Percentiles rank a stretch among this genome's conserved stretches.
Conservation (phyloP, 2,113 vertebrate species). For the Suricata suricatta region DNA sequence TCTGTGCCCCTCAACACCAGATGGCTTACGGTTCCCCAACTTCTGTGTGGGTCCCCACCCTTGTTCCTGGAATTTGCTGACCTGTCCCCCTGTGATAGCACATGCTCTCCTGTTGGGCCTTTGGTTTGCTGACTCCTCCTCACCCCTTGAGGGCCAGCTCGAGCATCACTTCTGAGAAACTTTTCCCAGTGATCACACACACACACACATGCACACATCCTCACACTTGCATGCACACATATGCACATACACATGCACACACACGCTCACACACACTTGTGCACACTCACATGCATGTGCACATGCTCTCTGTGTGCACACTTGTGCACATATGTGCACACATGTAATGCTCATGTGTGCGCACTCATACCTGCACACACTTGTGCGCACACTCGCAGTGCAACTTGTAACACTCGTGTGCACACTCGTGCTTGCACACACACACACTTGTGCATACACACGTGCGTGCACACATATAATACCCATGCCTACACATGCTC, state of each 20-base stretch:
- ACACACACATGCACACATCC: fast-evolving
- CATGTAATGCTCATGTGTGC: no score
- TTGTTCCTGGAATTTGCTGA: not conserved
- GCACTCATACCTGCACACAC: no score
- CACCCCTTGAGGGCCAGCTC: not conserved
- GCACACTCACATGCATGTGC: not conserved
- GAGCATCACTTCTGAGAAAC: not conserved
- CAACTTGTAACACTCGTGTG: no score
- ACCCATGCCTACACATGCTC: no score
- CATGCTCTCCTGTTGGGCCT: not conserved
- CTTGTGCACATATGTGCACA: no score
- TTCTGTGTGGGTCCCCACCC: not conserved
- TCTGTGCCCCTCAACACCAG: not conserved
- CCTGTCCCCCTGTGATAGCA: not conserved
- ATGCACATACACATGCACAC: not conserved
- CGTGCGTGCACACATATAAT: not conserved
- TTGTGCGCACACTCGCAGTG: no score
- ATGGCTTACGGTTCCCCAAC: not conserved
- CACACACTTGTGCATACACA: no score
- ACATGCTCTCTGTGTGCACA: no score
- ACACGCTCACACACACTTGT: not conserved
- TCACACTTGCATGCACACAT: not conserved
- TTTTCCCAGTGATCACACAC: not conserved
- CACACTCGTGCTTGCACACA: no score
- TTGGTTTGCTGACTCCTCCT: not conserved